Percentiles rank a stretch among this genome's conserved stretches.
phyloP scores from a whole-genome alignment of 2,113 vertebrate genomes.

The Mus pahari region DNA sequence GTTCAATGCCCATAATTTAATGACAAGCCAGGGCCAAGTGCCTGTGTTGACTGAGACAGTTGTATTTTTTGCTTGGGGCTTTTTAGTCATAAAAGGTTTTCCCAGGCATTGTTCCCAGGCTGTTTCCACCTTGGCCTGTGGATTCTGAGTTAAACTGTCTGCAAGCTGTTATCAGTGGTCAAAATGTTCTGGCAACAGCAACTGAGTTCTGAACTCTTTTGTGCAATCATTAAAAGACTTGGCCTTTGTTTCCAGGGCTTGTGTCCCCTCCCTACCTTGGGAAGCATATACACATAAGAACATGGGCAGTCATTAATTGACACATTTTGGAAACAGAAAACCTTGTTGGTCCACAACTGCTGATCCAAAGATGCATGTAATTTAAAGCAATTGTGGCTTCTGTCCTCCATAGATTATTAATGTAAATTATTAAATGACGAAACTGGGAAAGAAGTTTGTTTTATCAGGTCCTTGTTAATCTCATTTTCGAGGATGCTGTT shows the following conservation, averaged over 20 bases:
- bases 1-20: conserved; percentile 68
- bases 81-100: conserved; percentile 66
- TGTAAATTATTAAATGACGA: conserved; percentile 60
- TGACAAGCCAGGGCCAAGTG: conserved; percentile 69
- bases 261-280: not conserved
- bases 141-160: conserved; percentile 30
- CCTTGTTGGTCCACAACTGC: conserved; percentile 58
- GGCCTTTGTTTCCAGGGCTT: conserved; percentile 26
- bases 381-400: conserved; percentile 65
- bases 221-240: conserved; percentile 54
- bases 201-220: conserved; percentile 30
- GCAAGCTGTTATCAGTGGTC: conserved; percentile 16
- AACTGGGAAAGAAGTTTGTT: conserved; percentile 32
- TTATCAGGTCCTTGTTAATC: conserved; percentile 44
- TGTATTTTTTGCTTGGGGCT: conserved; percentile 29
- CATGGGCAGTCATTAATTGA: conserved; percentile 56
- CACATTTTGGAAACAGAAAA: conserved; percentile 67
- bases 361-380: conserved; percentile 58
- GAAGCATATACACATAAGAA: conserved; percentile 63
- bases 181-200: not conserved
- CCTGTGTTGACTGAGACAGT: conserved; percentile 63
- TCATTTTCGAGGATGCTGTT: conserved; percentile 30
- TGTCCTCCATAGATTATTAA: conserved; percentile 44
- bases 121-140: conserved; percentile 66
- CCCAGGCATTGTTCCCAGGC: conserved; percentile 62